Conservation (phyloP, 2,888 invertebrate species). For the Himalopsyche japonica region DNA sequence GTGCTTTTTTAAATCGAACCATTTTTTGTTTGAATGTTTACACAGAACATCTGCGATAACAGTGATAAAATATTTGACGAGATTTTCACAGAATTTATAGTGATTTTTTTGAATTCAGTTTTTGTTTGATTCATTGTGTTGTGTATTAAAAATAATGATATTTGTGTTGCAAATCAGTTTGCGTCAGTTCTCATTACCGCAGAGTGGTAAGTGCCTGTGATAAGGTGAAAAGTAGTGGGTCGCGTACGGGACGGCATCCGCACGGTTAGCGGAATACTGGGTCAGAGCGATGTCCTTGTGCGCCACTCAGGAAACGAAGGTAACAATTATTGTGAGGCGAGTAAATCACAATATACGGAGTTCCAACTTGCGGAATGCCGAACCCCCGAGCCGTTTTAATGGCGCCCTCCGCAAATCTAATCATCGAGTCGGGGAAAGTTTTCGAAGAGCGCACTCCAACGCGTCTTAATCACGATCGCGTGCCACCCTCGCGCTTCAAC, state of each 20-base stretch:
- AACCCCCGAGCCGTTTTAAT: background rate
- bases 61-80: too few relatives aligned
- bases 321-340: conserved; percentile 42
- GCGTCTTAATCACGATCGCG: conserved; percentile 36
- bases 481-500: conserved; percentile 6
- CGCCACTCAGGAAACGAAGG: conserved; percentile 56
- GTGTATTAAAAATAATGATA: background rate
- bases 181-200: background rate
- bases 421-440: conserved; percentile 20
- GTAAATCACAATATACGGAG: background rate
- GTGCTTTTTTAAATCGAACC: too few relatives aligned
- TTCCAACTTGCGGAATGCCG: background rate
- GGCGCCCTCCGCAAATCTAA: conserved; percentile 8
- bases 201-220: background rate
- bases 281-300: conserved; percentile 46
- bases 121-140: background rate
- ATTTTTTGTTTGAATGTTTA: too few relatives aligned
- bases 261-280: conserved; percentile 3
- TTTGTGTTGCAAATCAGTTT: background rate
- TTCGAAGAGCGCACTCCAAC: conserved; percentile 20
- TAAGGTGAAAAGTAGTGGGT: background rate
- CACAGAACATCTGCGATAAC: too few relatives aligned
- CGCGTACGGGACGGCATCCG: background rate
- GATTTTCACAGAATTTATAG: too few relatives aligned
- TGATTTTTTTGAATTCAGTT: background rate